phyloP scores from a whole-genome alignment of 2,888 invertebrate species.

The Chrysomela aeneicollis region DNA sequence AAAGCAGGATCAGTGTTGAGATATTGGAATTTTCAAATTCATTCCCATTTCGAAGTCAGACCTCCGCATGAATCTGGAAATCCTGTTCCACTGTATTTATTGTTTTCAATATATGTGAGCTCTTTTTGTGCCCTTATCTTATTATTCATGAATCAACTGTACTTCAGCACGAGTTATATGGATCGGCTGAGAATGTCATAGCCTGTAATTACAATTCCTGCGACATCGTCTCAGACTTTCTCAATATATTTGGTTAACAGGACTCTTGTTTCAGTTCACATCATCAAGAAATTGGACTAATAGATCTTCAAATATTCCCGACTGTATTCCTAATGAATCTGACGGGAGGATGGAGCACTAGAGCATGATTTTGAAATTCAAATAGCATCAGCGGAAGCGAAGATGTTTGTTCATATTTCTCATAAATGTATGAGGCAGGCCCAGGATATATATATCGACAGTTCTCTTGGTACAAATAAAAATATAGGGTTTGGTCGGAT shows the following conservation, averaged over 20 bases:
- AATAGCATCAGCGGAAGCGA: slow-evolving; percentile 1
- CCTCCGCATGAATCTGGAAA: too few relatives aligned
- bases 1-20: too few relatives aligned
- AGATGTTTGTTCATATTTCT: slow-evolving; percentile 7
- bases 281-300: slow-evolving; percentile 5
- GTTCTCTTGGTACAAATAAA: background rate
- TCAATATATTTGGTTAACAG: background rate
- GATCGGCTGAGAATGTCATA: too few relatives aligned
- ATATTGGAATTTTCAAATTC: too few relatives aligned
- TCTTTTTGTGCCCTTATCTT: too few relatives aligned
- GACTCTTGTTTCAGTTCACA: slow-evolving; percentile 5
- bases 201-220: slow-evolving; percentile 2
- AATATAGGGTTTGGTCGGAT: background rate
- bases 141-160: too few relatives aligned
- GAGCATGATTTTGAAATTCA: slow-evolving; percentile 5
- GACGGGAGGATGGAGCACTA: background rate
- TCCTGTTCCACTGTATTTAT: too few relatives aligned
- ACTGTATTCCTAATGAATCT: slow-evolving; percentile 1
- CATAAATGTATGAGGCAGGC: background rate
- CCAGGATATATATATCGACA: background rate
- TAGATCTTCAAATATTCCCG: slow-evolving; percentile 1
- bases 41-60: too few relatives aligned
- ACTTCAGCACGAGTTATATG: too few relatives aligned
- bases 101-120: too few relatives aligned
- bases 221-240: background rate